Percentiles rank a stretch among this genome's conserved stretches.
Conservation (phyloP, 2,797 vertebrate species). For the Urosaurus nigricauda region DNA sequence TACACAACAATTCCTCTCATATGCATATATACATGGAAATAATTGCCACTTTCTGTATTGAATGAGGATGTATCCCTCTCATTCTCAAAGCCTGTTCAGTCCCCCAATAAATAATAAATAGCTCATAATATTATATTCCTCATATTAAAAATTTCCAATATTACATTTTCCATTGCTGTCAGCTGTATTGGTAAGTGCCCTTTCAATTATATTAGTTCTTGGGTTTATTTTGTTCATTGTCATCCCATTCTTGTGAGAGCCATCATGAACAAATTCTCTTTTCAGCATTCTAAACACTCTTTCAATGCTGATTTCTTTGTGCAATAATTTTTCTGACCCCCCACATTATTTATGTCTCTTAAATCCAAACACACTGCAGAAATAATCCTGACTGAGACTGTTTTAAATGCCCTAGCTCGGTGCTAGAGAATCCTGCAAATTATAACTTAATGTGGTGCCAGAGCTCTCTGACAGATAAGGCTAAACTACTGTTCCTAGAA, state of each 20-base stretch:
- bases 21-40: neutral
- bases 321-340: neutral
- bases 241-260: slow-evolving; percentile 21
- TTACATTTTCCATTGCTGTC: slow-evolving; percentile 43
- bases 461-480: too few species aligned
- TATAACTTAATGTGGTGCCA: too few species aligned
- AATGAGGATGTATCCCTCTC: slow-evolving; percentile 48
- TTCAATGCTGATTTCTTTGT: slow-evolving; percentile 29
- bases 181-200: slow-evolving; percentile 21
- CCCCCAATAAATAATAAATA: slow-evolving; percentile 35
- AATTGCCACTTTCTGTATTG: slow-evolving; percentile 61
- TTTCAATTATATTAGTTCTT: slow-evolving; percentile 39
- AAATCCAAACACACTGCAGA: too few species aligned
- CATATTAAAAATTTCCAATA: slow-evolving; percentile 27
- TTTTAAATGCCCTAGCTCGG: too few species aligned
- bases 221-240: slow-evolving; percentile 23
- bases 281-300: slow-evolving; percentile 41
- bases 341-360: neutral
- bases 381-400: too few species aligned
- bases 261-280: slow-evolving; percentile 5
- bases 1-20: neutral
- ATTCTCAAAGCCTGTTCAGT: slow-evolving; percentile 38
- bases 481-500: too few species aligned
- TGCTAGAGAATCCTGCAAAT: too few species aligned
- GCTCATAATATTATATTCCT: slow-evolving; percentile 39